Evolutionary conservation across 1,140 invertebrate genomes (phyloP).

Genomic region (Goniozus legneri): DNA sequence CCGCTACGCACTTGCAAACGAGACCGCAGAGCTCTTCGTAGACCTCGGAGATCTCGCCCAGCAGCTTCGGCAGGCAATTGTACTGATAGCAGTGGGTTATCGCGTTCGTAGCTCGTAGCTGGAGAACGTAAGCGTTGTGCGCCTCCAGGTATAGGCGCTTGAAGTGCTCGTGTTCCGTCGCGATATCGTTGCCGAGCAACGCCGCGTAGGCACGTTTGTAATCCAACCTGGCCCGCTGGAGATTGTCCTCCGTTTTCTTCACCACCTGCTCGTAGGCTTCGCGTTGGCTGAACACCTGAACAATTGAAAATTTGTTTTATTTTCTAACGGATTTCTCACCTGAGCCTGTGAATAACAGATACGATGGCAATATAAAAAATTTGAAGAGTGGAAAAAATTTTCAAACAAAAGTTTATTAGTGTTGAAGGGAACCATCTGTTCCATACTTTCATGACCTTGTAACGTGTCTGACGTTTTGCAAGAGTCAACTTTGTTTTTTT

Average conservation of each 20-base stretch:
- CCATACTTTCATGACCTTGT: no score
- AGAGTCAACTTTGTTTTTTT: no score
- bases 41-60: slow-evolving; percentile 45
- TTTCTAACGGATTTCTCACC: neutral
- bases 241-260: slow-evolving; percentile 83
- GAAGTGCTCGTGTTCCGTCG: slow-evolving; percentile 59
- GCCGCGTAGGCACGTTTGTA: slow-evolving; percentile 80
- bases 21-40: slow-evolving; percentile 46
- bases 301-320: slow-evolving; percentile 3
- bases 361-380: slow-evolving; percentile 1
- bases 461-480: no score
- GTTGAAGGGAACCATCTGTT: no score
- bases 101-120: slow-evolving; percentile 87
- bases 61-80: slow-evolving; percentile 41
- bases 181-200: slow-evolving; percentile 57
- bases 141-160: slow-evolving; percentile 78
- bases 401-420: no score
- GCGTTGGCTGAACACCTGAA: slow-evolving; percentile 76
- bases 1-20: slow-evolving; percentile 42
- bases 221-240: slow-evolving; percentile 68
- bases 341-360: no score
- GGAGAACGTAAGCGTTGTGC: slow-evolving; percentile 91
- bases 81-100: slow-evolving; percentile 67
- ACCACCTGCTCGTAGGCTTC: slow-evolving; percentile 89
- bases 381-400: no score